Evolutionary conservation across 2,113 vertebrate species (phyloP), one percentile per base, ranked within the genome.

Genomic region (Trogon melanurus): DNA sequence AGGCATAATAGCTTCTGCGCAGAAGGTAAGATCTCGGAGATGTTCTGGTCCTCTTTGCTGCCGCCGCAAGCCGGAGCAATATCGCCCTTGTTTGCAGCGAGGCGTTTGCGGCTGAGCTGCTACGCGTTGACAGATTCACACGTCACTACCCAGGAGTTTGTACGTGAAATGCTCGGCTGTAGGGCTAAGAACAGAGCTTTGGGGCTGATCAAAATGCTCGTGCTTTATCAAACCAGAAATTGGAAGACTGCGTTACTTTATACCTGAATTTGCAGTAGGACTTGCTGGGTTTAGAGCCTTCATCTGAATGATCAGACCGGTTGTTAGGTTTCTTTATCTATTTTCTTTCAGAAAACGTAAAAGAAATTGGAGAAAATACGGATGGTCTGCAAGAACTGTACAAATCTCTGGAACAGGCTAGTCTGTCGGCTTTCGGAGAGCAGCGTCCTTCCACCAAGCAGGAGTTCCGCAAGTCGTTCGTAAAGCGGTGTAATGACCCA

Each of bases 391-490:
- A 98, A n/a, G 98, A 98, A 90, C 98, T 98, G 2, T 99, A 99
- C 79, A 98, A 97, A 69, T 97, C 97, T 71, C 96, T 98, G 97
- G 98, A 99, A 93, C 98, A 98, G 78, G 98, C 98, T 83, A 98
- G 98, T 45, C 88, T 99, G 69, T 99, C 99, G 8, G 98, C 98
- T 26, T 97, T 99, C 6, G 99, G 99, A 27, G 98, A 99, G 92
- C 98, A 98, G 61, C 97, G 98, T 34, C 98, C 98, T 88, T 98
- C 98, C 89, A 98, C 98, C 96, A 98, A 98, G 95, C 98, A 99
- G 97, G 99, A 99, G 91, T 98, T 98, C 78, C 98, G 99, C 56
- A 98, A 98, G 85, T 98, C 98, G 41, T 99, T 99, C 57, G 96
- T 98, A 66, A 99, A 99, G 94, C 95, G 98, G 78, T 98, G 97